Base-by-base conservation (phyloP, 1,140 invertebrate species). In the Drosophila takahashii region DNA sequence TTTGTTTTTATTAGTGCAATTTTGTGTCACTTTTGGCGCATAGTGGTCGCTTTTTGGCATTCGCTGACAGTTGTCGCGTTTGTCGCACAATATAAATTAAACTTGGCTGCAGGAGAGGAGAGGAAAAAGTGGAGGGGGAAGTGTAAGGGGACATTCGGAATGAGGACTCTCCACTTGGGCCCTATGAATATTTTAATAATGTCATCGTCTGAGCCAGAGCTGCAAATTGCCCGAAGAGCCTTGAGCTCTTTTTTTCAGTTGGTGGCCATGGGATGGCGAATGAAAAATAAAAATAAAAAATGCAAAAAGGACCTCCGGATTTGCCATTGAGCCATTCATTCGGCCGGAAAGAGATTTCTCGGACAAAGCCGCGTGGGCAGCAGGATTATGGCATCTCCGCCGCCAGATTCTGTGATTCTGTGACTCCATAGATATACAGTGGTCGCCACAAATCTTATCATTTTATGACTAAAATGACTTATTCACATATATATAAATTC, bases 61-160 rank as follows among this genome's bases (percentile, higher is more conserved):
- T 59, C 57, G 66, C 42, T 83, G 79, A 79, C 60, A 81, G 74
- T 65, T 44, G 52, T 69, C 79, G 62, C 50, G 65, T 84, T 84
- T 86, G 83, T 89, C 84, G 83, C 83, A 87, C 79, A 75, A 86
- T 51, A 87, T 87, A 87, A 87, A 86, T 86, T 86, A 64, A 87
- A 76, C 75, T 79, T 77, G 79, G 53, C 83, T 71, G 47, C 36
- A 18, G 29, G 56, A 54, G 37, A 15, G 41, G 42, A 18, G 26
- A 5, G 15, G 36, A 3, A 22, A 22, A 22, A 22, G 22, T 22
- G 29, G 29, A 22, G 3, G 22, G 1, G 29, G 29, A 32, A 8
- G 22, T 16, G 10, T 44, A n/a, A 9, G 16, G 45, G 34, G 34
- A 11, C 44, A 22, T n/a, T 34, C 32, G 29, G 47, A 50, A 50